Conservation (phyloP, 2,888 invertebrate genomes). For the Rhagonycha lutea region DNA sequence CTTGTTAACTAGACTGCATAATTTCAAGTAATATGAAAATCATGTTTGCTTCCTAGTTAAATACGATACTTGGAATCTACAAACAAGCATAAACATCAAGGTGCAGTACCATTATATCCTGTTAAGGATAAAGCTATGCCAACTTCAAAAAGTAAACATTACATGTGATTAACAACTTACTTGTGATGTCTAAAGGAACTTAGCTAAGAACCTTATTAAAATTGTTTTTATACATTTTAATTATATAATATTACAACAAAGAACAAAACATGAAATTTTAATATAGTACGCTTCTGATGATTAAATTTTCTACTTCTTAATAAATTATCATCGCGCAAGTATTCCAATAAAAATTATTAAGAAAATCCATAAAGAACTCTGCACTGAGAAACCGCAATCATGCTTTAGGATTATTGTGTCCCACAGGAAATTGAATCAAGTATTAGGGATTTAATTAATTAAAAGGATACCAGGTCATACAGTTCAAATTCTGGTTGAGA, state of each 20-base stretch:
- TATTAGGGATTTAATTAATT: neutral
- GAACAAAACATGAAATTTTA: neutral
- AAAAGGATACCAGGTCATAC: neutral
- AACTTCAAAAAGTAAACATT: slow-evolving; percentile 8
- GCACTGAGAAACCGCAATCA: neutral
- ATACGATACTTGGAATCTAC: neutral
- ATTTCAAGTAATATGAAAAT: slow-evolving; percentile 1
- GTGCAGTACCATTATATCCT: slow-evolving; percentile 8
- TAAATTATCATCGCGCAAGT: neutral
- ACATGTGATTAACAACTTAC: slow-evolving; percentile 13
- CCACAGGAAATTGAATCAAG: neutral
- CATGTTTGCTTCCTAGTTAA: neutral
- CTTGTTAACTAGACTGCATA: slow-evolving; percentile 2
- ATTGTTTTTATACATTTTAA: neutral
- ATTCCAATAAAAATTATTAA: neutral
- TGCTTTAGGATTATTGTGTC: neutral
- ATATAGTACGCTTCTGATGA: neutral
- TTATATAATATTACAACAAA: neutral
- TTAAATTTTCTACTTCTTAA: neutral
- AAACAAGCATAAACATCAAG: slow-evolving; percentile 10
- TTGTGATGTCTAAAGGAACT: slow-evolving; percentile 8
- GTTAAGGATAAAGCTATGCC: slow-evolving; percentile 5
- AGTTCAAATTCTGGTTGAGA: neutral
- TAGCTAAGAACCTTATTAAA: neutral
- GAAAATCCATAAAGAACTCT: neutral